Evolutionary conservation across 2,888 invertebrate species (phyloP).

Genomic region (Cephus pygmeus): DNA sequence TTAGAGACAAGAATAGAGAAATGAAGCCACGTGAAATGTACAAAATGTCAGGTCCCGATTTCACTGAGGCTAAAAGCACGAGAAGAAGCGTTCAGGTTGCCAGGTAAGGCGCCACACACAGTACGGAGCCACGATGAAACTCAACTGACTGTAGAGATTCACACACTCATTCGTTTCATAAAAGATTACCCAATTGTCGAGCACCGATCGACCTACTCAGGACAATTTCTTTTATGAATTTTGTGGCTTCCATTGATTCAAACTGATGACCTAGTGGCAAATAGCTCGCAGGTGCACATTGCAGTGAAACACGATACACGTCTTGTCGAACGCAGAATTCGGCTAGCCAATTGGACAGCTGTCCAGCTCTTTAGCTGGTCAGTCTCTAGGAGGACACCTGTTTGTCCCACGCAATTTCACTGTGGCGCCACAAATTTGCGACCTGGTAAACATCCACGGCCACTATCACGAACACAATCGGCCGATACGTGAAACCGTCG

Average conservation of each 20-base stretch:
- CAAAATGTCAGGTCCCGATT: background rate
- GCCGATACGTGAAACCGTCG: background rate
- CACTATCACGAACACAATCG: background rate
- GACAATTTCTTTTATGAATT: conserved; percentile 33
- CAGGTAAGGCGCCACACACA: background rate
- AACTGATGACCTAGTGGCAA: conserved; percentile 25
- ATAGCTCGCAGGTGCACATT: conserved; percentile 21
- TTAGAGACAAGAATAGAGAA: background rate
- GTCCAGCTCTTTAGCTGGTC: background rate
- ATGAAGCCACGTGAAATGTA: background rate
- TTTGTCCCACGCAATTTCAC: background rate
- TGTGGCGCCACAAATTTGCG: background rate
- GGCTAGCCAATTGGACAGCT: background rate
- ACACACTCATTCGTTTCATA: background rate
- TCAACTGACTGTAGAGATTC: background rate
- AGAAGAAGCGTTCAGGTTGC: background rate
- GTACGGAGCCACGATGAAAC: background rate
- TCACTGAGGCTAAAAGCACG: background rate
- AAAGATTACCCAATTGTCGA: background rate
- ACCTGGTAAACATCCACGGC: background rate
- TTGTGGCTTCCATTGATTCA: conserved; percentile 25
- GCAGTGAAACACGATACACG: conserved; percentile 9
- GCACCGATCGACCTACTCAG: conserved; percentile 28
- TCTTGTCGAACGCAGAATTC: background rate
- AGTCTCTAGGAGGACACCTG: background rate